phyloP scores from a whole-genome alignment of 64 coral and sea anemone genomes.

The Dendrophyllia cribrosa region DNA sequence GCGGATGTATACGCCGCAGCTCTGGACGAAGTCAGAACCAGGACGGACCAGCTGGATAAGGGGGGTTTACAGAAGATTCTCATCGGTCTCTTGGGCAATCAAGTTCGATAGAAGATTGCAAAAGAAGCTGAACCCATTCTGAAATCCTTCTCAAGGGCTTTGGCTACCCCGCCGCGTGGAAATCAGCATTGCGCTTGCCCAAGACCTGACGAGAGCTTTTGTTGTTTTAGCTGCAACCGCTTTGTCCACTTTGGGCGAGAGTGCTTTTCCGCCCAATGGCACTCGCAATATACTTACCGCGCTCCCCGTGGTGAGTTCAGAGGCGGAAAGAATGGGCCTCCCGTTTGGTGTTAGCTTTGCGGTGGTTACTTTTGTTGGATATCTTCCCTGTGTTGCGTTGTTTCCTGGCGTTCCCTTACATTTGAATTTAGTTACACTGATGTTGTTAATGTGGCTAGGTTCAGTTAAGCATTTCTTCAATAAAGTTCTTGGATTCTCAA shows the following conservation, averaged over 20 bases:
- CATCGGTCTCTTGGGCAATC: neutral
- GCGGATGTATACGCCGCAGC: neutral
- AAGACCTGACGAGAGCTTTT: neutral
- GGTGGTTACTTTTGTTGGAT: too few relatives aligned
- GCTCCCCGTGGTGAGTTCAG: neutral
- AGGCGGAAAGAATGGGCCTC: neutral
- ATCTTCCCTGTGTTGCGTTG: too few relatives aligned
- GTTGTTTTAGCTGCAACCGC: constrained; percentile 3
- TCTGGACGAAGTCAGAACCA: neutral
- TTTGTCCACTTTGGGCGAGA: neutral
- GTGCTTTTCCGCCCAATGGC: neutral
- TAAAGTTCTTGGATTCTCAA: too few relatives aligned
- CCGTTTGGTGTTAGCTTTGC: neutral
- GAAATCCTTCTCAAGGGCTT: neutral
- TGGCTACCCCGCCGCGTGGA: neutral
- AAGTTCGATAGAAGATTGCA: neutral
- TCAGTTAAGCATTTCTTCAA: too few relatives aligned
- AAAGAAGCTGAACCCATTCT: constrained; percentile 14
- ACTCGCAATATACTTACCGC: neutral
- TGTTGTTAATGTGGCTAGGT: too few relatives aligned
- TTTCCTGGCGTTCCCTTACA: too few relatives aligned
- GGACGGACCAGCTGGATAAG: neutral
- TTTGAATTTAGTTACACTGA: too few relatives aligned
- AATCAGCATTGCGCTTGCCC: neutral
- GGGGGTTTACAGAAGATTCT: neutral